These are phyloP conservation scores for Anarhynchus alexandrinus DNA, from an alignment of 2,113 vertebrate species.

Conservation along the genomic window DNA sequence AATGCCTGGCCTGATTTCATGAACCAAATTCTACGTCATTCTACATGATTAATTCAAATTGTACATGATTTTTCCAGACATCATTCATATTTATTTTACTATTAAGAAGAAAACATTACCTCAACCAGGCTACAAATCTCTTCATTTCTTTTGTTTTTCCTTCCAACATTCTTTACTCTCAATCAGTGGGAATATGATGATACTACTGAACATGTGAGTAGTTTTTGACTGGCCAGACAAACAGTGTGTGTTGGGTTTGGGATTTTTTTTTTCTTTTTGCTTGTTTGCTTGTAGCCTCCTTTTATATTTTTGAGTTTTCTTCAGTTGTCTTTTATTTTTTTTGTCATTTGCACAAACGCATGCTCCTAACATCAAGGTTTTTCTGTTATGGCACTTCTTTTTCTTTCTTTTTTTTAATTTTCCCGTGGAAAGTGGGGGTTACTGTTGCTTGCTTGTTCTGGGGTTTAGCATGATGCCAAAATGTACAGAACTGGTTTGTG, in stretches of 20 bases:
- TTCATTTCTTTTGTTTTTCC: constrained; percentile 79
- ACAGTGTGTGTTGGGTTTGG: background rate
- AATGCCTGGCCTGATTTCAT: background rate
- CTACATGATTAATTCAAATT: background rate
- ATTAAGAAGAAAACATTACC: constrained; percentile 19
- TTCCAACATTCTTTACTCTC: constrained; percentile 70
- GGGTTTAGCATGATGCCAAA: constrained; percentile 49
- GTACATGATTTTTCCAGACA: background rate
- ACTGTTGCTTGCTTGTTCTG: background rate
- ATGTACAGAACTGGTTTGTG: background rate
- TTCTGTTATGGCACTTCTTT: background rate
- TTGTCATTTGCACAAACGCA: constrained; percentile 64
- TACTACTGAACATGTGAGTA: constrained; percentile 98
- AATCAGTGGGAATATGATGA: constrained; percentile 99
- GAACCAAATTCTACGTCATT: background rate
- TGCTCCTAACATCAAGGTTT: constrained; percentile 53
- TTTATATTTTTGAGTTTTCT: background rate
- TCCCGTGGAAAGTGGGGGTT: background rate
- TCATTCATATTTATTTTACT: background rate
- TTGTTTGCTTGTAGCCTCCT: background rate
- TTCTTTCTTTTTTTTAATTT: background rate
- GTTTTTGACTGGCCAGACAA: constrained; percentile 43
- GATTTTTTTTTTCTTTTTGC: background rate
- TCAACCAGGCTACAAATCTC: constrained; percentile 57
- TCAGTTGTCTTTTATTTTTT: background rate